Conservation (phyloP, 2,888 invertebrate genomes). For the Monoplex corrugatus region DNA sequence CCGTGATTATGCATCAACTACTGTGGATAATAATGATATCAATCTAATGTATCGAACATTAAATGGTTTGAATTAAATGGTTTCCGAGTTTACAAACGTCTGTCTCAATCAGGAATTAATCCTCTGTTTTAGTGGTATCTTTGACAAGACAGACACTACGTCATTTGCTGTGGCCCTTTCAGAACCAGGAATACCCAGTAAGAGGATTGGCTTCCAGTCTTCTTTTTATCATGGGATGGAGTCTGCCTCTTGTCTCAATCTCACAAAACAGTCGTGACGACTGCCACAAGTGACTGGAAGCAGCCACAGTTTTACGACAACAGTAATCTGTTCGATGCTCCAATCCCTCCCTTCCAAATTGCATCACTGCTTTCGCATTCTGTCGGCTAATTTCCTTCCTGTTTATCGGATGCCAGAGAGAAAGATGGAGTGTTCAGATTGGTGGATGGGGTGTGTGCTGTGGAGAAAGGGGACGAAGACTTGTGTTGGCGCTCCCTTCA, state of each 20-base stretch:
- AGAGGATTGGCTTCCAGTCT: constrained; percentile 6
- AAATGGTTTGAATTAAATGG: too few relatives aligned
- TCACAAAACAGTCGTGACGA: too few relatives aligned
- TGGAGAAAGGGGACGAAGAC: background rate
- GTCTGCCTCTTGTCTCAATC: too few relatives aligned
- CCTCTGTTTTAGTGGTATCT: background rate
- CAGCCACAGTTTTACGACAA: background rate
- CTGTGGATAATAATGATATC: too few relatives aligned
- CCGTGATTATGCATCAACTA: too few relatives aligned
- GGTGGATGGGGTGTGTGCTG: background rate
- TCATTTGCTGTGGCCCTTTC: constrained; percentile 4
- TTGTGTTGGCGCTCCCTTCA: too few relatives aligned
- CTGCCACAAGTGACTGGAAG: too few relatives aligned
- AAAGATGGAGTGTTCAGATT: constrained; percentile 20
- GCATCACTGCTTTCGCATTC: constrained; percentile 27
- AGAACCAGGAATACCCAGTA: background rate
- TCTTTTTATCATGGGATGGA: constrained; percentile 8
- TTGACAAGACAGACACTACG: background rate
- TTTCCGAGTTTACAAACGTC: too few relatives aligned
- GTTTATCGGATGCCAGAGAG: background rate
- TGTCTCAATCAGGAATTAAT: too few relatives aligned
- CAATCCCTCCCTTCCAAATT: constrained; percentile 23
- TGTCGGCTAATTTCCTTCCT: background rate
- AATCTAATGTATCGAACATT: too few relatives aligned
- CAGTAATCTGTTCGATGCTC: background rate